Conservation (phyloP, 2,888 invertebrate species). For the Ophion slaviceki region DNA sequence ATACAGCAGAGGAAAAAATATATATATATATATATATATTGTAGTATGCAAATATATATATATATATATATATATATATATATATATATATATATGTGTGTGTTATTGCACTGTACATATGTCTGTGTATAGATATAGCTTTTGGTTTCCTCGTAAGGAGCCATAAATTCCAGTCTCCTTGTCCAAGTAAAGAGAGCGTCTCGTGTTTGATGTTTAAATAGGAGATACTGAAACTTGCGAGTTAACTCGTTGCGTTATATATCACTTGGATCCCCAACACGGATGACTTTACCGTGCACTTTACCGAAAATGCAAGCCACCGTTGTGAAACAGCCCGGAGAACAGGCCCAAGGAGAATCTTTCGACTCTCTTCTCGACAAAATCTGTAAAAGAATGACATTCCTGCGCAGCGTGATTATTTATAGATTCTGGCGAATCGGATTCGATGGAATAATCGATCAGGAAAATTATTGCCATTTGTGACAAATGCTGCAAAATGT, state of each 20-base stretch:
- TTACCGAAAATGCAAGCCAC: conserved; percentile 34
- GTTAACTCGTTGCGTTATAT: conserved; percentile 23
- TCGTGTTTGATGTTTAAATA: conserved; percentile 59
- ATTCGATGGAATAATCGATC: no score
- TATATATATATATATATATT: conserved; percentile 37
- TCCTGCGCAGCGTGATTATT: no score
- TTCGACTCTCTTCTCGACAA: background rate
- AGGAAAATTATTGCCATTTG: no score
- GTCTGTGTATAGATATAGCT: conserved; percentile 11
- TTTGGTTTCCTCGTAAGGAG: conserved; percentile 52
- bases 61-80: no score
- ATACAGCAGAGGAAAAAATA: conserved; percentile 46
- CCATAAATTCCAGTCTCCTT: conserved; percentile 59
- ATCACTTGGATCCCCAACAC: conserved; percentile 21
- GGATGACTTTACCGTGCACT: background rate
- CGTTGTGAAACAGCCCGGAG: conserved; percentile 5
- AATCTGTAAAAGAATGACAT: background rate
- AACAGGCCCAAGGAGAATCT: background rate
- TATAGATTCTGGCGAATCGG: no score
- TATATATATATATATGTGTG: background rate
- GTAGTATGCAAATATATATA: background rate
- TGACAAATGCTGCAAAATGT: no score
- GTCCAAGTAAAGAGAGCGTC: conserved; percentile 37
- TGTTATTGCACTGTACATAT: no score
- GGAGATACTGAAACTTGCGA: conserved; percentile 53